A percentile compares a stretch with the other conserved stretches of the same genome.
phyloP scores from a whole-genome alignment of 2,888 invertebrate species.

The Zootermopsis nevadensis region DNA sequence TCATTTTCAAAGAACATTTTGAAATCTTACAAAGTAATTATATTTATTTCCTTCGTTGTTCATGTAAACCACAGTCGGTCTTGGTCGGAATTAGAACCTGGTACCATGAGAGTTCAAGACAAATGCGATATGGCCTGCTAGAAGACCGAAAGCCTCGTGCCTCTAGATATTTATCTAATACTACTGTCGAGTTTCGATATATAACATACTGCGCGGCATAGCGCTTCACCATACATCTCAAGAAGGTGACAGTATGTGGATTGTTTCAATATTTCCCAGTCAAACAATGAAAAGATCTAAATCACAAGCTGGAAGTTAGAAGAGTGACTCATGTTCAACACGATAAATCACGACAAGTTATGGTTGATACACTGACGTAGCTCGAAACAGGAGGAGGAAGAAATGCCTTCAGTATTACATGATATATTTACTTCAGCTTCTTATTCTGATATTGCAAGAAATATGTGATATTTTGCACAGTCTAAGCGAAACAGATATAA shows the following conservation, averaged over 20 bases:
- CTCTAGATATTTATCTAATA: no score
- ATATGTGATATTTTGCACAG: background rate
- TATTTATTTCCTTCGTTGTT: no score
- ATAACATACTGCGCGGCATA: background rate
- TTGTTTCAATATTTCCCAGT: constrained; percentile 34
- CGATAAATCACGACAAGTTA: constrained; percentile 6
- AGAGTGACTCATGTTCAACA: background rate
- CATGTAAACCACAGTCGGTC: no score
- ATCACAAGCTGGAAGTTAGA: background rate
- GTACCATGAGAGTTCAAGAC: no score
- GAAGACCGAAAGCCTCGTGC: no score
- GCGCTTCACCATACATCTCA: background rate
- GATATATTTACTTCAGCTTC: background rate
- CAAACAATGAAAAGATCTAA: constrained; percentile 17
- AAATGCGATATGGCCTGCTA: no score
- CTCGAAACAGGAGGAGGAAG: no score
- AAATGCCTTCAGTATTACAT: background rate
- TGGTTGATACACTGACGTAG: background rate
- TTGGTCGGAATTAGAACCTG: no score
- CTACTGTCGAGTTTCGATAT: no score
- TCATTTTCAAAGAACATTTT: no score
- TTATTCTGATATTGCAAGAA: background rate
- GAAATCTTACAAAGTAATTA: no score
- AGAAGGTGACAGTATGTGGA: background rate
- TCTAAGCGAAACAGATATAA: no score